phyloP scores from a whole-genome alignment of 1,140 invertebrate genomes.

The Meloidogyne hapla region DNA sequence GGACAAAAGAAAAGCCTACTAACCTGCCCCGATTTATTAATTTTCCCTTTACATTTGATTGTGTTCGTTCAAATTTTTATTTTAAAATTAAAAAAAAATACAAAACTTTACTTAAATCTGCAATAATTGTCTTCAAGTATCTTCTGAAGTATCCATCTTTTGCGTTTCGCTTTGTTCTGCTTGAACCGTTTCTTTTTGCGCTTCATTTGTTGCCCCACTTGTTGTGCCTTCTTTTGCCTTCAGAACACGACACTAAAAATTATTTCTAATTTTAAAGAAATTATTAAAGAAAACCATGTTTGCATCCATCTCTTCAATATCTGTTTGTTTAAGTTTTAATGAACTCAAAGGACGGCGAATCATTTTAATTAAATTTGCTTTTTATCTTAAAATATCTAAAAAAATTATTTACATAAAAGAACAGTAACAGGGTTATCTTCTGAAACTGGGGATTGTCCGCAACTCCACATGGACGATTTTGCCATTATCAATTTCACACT shows the following conservation, averaged over 20 bases:
- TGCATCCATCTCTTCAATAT: slow-evolving; percentile 15
- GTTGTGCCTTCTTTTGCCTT: background rate
- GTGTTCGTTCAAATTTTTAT: too few relatives aligned
- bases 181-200: background rate
- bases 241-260: background rate
- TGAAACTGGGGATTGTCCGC: too few relatives aligned
- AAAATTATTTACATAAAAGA: too few relatives aligned
- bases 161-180: background rate
- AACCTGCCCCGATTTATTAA: too few relatives aligned
- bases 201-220: background rate
- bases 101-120: too few relatives aligned
- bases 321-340: slow-evolving; percentile 9
- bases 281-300: background rate
- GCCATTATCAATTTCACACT: too few relatives aligned
- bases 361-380: background rate
- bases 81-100: too few relatives aligned
- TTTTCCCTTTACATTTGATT: too few relatives aligned
- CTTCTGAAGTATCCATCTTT: background rate
- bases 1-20: too few relatives aligned
- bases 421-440: too few relatives aligned
- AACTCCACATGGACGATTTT: too few relatives aligned
- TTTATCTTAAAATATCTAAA: too few relatives aligned
- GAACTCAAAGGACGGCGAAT: slow-evolving; percentile 15
- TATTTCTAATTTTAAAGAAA: background rate
- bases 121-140: background rate